Conservation (phyloP, 2,888 invertebrate species). For the Aelia acuminata region DNA sequence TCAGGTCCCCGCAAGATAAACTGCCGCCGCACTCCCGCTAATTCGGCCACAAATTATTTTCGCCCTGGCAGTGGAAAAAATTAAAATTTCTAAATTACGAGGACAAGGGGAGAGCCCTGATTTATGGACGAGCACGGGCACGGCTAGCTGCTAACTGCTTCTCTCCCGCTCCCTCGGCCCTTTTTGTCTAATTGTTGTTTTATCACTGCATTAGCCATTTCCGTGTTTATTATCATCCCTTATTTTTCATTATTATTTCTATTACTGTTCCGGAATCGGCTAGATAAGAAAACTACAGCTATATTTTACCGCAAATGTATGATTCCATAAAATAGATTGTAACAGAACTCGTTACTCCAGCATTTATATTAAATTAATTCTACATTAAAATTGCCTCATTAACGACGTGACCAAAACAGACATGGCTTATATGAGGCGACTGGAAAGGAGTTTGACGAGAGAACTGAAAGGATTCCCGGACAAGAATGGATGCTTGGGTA, state of each 20-base stretch:
- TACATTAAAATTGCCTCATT: no score
- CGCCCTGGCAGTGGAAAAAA: conserved; percentile 39
- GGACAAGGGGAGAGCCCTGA: conserved; percentile 19
- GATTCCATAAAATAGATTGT: no score
- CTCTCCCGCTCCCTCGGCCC: not conserved
- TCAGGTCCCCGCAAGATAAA: not conserved
- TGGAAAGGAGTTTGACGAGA: no score
- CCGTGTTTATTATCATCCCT: not conserved
- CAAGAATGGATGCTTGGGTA: no score
- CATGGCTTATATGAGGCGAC: no score
- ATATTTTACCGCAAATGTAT: no score
- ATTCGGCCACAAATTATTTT: conserved; percentile 48
- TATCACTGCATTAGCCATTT: not conserved
- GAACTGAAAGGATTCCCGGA: no score
- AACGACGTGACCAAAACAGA: no score
- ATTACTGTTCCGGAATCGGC: not conserved
- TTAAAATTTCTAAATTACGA: conserved; percentile 49
- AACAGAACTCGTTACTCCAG: no score
- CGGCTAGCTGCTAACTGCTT: conserved; percentile 21
- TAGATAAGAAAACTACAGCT: not conserved
- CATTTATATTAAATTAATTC: no score
- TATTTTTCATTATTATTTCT: not conserved
- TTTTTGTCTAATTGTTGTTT: conserved; percentile 20
- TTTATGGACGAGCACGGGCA: not conserved
- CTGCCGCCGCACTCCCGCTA: not conserved